A percentile compares a stretch with the other conserved stretches of the same genome.
These are phyloP conservation scores for Spatulosminthurus flaviceps DNA, from an alignment of 2,888 invertebrate species.

Conservation along the genomic window DNA sequence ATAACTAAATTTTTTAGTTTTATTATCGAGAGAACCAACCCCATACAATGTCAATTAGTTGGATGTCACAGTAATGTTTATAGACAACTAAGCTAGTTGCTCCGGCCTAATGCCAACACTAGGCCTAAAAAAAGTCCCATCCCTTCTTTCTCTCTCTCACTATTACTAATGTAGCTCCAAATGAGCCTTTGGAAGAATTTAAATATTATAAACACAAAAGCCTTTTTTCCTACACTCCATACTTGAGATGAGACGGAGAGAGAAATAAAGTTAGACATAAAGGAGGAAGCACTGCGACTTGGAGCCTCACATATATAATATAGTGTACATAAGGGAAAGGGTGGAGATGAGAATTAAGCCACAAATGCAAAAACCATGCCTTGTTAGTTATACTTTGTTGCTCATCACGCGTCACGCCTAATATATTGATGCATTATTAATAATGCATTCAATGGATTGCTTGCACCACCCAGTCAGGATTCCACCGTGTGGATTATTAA, in stretches of 20 bases:
- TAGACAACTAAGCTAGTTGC: constrained; percentile 3
- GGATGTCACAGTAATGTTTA: neutral
- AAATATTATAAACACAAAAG: constrained; percentile 30
- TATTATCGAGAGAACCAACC: neutral
- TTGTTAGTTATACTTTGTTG: constrained; percentile 50
- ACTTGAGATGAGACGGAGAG: constrained; percentile 1
- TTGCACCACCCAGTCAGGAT: constrained; percentile 46
- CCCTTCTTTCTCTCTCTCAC: neutral
- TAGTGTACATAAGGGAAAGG: constrained; percentile 25
- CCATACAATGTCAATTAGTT: constrained; percentile 18
- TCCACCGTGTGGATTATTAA: constrained; percentile 48
- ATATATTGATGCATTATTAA: constrained; percentile 55
- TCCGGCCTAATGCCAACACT: neutral
- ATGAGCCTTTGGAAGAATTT: neutral
- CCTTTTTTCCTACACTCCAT: neutral
- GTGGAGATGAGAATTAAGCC: constrained; percentile 51
- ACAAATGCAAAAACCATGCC: constrained; percentile 53
- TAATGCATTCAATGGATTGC: constrained; percentile 44
- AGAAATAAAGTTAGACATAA: neutral
- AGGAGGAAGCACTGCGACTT: constrained; percentile 9
- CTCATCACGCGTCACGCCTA: constrained; percentile 54
- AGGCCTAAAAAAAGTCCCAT: neutral
- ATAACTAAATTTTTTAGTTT: constrained; percentile 14
- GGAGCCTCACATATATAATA: neutral
- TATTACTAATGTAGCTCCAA: neutral